These are phyloP conservation scores for Xiphophorus maculatus DNA, from an alignment of 2,113 vertebrate genomes.

Conservation along the genomic window DNA sequence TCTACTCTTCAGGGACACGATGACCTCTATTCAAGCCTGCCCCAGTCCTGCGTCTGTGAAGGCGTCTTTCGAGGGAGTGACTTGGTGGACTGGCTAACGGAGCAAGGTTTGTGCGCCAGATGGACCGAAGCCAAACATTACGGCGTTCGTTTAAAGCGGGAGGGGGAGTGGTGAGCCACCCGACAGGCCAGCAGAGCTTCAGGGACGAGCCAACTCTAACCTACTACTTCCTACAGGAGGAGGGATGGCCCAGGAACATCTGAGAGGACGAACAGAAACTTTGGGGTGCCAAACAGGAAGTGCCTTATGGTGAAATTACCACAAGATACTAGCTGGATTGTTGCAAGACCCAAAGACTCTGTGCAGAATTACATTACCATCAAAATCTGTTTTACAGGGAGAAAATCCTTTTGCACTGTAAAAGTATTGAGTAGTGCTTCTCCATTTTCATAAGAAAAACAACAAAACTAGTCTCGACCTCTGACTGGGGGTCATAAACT, in stretches of 20 bases:
- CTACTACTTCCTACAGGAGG: conserved; percentile 75
- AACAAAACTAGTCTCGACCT: too few species aligned
- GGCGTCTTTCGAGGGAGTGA: conserved; percentile 83
- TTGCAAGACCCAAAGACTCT: neutral
- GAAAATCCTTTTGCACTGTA: neutral
- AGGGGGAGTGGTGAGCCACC: conserved; percentile 82
- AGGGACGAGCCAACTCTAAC: conserved; percentile 79
- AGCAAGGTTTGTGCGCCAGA: conserved; percentile 83
- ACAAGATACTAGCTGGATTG: neutral
- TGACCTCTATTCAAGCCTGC: neutral
- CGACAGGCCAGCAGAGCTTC: conserved; percentile 80
- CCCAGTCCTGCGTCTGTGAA: neutral
- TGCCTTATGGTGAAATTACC: conserved; percentile 31
- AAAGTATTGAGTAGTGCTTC: neutral
- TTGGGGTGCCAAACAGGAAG: conserved; percentile 16
- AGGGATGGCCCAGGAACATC: neutral
- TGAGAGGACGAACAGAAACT: neutral
- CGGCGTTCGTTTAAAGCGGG: conserved; percentile 79
- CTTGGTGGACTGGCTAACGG: conserved; percentile 88
- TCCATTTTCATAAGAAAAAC: neutral
- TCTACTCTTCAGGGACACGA: neutral
- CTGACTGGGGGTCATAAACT: too few species aligned
- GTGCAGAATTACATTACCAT: neutral
- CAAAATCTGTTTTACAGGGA: neutral
- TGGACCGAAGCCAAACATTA: conserved; percentile 84